A percentile compares a stretch with the other conserved stretches of the same genome.
Evolutionary conservation across 35 echinoderm and acorn worm species (phyloP).

Genomic region (Strongylocentrotus purpuratus): DNA sequence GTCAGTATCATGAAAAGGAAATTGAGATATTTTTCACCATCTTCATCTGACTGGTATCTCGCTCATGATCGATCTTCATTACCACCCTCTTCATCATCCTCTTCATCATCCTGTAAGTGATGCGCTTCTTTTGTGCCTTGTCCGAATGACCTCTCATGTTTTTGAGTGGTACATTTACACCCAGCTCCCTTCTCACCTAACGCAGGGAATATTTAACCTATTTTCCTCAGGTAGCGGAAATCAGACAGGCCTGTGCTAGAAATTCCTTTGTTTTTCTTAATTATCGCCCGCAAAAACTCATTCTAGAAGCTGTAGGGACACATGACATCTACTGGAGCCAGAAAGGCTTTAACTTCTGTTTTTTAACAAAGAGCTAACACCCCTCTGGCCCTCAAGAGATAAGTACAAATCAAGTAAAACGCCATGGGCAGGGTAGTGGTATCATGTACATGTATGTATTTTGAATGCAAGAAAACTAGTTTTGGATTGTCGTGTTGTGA

Average conservation of each 20-base stretch:
- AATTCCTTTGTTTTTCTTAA: not conserved
- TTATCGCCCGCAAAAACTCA: not conserved
- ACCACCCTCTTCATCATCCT: not conserved
- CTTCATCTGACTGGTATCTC: not conserved
- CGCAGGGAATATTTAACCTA: not conserved
- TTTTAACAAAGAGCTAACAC: too few species aligned
- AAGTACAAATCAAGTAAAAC: not conserved
- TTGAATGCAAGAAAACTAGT: not conserved
- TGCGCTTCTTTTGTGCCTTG: not conserved
- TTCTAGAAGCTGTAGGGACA: not conserved
- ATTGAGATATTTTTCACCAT: not conserved
- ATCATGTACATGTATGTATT: not conserved
- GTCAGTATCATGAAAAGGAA: not conserved
- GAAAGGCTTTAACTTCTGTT: too few species aligned
- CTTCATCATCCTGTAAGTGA: not conserved
- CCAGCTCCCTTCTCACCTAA: not conserved
- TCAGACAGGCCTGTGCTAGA: not conserved
- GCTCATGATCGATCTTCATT: not conserved
- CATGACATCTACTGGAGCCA: too few species aligned
- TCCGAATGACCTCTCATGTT: not conserved
- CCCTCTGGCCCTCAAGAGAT: too few species aligned
- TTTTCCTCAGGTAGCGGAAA: not conserved
- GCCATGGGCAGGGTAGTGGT: not conserved
- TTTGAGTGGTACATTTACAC: not conserved
- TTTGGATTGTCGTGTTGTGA: not conserved